A percentile compares a stretch with the other conserved stretches of the same genome.
These are phyloP conservation scores for Saccopteryx leptura DNA, from an alignment of 2,113 vertebrate genomes.

Conservation along the genomic window DNA sequence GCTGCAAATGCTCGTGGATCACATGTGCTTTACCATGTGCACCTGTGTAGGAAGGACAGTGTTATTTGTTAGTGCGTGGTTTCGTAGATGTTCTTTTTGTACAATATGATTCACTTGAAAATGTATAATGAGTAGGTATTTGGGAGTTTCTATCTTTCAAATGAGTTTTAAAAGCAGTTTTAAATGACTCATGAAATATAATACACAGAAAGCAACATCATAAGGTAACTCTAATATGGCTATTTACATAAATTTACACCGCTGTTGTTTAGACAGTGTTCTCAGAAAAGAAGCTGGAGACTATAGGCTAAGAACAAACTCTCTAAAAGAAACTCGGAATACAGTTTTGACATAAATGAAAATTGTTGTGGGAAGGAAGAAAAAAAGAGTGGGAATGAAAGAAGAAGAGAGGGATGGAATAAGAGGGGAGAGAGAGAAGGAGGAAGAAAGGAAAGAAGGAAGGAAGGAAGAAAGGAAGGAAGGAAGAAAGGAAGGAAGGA, in stretches of 20 bases:
- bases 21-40: not conserved
- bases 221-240: not conserved
- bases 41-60: not conserved
- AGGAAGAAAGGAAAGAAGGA: not conserved
- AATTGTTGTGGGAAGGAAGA: not conserved
- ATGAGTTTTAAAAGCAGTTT: slow-evolving; percentile 56
- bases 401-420: not conserved
- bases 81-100: slow-evolving; percentile 46
- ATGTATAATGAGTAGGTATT: slow-evolving; percentile 39
- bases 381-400: not conserved
- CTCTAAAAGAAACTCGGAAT: not conserved
- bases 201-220: not conserved
- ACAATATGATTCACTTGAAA: slow-evolving; percentile 57
- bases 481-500: not conserved
- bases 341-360: not conserved
- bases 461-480: no score
- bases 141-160: not conserved
- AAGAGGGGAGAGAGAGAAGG: not conserved
- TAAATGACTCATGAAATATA: slow-evolving; percentile 35
- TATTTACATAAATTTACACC: slow-evolving; percentile 38
- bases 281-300: not conserved
- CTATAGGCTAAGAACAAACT: not conserved
- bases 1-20: not conserved
- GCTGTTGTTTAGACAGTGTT: not conserved
- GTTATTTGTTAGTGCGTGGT: slow-evolving; percentile 42